phyloP scores from a whole-genome alignment of 2,797 vertebrate genomes.

The Scolopax bukidnonensis region DNA sequence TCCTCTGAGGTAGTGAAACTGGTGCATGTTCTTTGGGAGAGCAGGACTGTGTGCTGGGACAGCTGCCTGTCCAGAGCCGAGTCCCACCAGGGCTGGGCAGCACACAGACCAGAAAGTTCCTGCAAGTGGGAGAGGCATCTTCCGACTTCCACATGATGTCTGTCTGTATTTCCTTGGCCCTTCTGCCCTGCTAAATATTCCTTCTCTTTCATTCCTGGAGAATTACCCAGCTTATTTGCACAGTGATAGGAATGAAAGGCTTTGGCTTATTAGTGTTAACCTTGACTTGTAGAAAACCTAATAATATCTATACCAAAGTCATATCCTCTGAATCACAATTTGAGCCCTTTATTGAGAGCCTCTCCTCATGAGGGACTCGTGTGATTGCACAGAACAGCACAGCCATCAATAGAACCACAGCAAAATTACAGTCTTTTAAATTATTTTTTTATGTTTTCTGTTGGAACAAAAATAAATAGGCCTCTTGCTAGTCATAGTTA shows the following conservation, averaged over 20 bases:
- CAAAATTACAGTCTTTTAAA: not conserved
- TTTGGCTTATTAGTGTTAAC: not conserved
- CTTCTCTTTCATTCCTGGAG: not conserved
- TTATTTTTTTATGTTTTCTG: not conserved
- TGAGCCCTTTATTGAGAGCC: not conserved
- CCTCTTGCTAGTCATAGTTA: not conserved
- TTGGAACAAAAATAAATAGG: not conserved
- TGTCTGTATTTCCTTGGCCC: not conserved
- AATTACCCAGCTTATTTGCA: not conserved
- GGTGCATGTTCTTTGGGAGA: not conserved
- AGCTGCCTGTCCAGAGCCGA: not conserved
- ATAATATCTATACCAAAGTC: not conserved
- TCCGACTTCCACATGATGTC: not conserved
- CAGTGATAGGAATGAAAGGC: not conserved
- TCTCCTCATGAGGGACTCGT: not conserved
- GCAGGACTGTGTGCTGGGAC: not conserved
- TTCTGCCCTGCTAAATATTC: not conserved
- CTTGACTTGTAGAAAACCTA: not conserved
- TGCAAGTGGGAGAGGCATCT: not conserved
- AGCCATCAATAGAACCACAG: not conserved
- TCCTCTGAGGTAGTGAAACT: not conserved
- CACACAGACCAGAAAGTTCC: accelerated
- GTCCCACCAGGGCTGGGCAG: not conserved
- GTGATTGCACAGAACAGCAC: not conserved
- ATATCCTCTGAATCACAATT: not conserved